phyloP scores from a whole-genome alignment of 2,888 invertebrate genomes.

The Lepidochrysops patricia region DNA sequence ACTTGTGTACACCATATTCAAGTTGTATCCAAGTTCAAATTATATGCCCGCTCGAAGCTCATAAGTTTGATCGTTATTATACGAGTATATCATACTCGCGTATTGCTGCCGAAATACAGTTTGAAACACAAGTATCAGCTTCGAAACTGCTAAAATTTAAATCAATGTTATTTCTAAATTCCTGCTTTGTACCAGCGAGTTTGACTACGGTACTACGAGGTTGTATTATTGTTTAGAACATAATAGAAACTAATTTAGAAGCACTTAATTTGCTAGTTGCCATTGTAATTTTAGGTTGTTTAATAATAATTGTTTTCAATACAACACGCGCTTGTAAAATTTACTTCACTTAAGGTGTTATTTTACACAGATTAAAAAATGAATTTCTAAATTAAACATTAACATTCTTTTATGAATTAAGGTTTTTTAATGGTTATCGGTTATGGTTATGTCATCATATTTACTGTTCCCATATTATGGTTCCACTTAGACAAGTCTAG shows the following conservation, averaged over 20 bases:
- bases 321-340: no score
- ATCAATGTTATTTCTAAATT: constrained; percentile 1
- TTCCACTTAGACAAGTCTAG: no score
- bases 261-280: not conserved
- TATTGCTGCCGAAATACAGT: not conserved
- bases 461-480: no score
- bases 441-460: no score
- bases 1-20: no score
- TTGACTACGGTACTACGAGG: not conserved
- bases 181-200: not conserved
- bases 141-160: not conserved
- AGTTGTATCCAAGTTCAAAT: not conserved
- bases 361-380: no score
- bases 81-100: not conserved
- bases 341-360: no score
- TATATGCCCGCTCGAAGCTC: not conserved
- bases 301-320: not conserved
- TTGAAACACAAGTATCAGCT: not conserved
- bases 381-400: no score
- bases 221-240: not conserved
- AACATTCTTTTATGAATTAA: no score
- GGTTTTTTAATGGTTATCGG: no score
- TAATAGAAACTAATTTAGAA: not conserved
- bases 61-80: not conserved
- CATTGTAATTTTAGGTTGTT: not conserved